Evolutionary conservation across 2,888 invertebrate species (phyloP).

Genomic region (Dolomedes plantarius): DNA sequence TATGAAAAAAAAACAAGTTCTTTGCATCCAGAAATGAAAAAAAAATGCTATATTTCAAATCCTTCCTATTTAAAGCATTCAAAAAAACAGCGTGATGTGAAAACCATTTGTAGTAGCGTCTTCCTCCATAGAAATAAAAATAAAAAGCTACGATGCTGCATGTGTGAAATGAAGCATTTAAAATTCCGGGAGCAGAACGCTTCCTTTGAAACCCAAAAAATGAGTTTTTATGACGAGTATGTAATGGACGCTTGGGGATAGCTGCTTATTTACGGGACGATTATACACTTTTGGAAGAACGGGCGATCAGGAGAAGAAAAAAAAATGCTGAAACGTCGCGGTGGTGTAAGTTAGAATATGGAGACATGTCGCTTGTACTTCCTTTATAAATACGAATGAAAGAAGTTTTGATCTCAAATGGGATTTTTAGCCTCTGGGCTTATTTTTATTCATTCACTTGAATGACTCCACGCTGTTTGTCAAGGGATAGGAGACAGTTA

Average conservation of each 20-base stretch:
- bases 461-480: neutral
- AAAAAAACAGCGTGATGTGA: no score
- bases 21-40: no score
- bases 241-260: neutral
- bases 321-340: no score
- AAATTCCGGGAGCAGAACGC: neutral
- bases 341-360: no score
- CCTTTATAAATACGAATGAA: conserved; percentile 8
- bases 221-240: neutral
- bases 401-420: neutral
- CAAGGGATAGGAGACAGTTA: neutral
- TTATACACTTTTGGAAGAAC: neutral
- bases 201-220: neutral
- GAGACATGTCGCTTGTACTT: neutral
- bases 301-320: no score
- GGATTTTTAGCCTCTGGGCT: neutral
- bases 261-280: neutral
- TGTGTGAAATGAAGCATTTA: neutral
- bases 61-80: no score
- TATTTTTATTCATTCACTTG: neutral
- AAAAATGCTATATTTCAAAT: no score
- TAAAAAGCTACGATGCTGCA: neutral
- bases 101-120: no score
- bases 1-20: no score
- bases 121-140: no score